Evolutionary conservation across 2,888 invertebrate species (phyloP).

Genomic region (Augochlorella aurata): DNA sequence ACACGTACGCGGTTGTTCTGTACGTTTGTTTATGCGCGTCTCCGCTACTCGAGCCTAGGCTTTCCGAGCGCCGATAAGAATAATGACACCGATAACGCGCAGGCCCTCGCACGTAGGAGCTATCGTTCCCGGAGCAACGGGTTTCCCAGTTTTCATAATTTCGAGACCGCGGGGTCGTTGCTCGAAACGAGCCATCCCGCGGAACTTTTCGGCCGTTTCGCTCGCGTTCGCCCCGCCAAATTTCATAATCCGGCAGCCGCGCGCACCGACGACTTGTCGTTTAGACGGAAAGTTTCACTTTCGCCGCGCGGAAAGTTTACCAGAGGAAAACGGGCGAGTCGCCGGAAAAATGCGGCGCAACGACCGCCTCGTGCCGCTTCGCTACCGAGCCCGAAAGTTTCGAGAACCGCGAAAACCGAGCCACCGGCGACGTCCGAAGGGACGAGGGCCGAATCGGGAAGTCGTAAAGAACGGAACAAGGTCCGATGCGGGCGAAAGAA

Average conservation of each 20-base stretch:
- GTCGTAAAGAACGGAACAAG: conserved; percentile 49
- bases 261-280: neutral
- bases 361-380: neutral
- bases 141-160: conserved; percentile 36
- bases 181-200: neutral
- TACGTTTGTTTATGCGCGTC: conserved; percentile 40
- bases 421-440: neutral
- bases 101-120: neutral
- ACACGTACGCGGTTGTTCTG: conserved; percentile 18
- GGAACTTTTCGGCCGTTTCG: neutral
- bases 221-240: neutral
- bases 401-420: neutral
- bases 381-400: neutral
- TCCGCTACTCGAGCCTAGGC: conserved; percentile 41
- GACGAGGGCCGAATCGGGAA: conserved; percentile 27
- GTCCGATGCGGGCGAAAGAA: conserved; percentile 63
- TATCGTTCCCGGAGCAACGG: conserved; percentile 20
- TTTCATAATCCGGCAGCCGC: conserved; percentile 3
- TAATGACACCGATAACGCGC: conserved; percentile 59
- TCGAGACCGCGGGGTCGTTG: neutral
- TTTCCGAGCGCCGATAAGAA: conserved; percentile 64
- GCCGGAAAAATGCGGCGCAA: neutral
- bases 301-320: neutral
- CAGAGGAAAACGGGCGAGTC: neutral
- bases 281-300: neutral